phyloP scores from a whole-genome alignment of 2,113 vertebrate species.

The Trachemys scripta region DNA sequence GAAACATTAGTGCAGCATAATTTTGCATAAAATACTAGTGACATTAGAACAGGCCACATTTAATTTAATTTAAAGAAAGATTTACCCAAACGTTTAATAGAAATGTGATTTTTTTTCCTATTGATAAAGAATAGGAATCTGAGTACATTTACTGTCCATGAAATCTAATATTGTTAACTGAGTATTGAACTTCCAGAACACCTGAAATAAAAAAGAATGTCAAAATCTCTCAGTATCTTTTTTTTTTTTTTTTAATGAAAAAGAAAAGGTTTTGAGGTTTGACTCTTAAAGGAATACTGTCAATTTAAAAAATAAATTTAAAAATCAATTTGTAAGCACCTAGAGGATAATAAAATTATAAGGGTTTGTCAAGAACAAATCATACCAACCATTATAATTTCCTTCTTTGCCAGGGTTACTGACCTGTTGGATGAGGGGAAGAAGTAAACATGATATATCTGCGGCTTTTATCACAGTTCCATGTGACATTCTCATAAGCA shows the following conservation, averaged over 20 bases:
- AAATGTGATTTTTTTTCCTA: not conserved
- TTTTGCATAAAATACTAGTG: not conserved
- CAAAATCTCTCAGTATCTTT: not conserved
- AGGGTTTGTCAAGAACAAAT: not conserved
- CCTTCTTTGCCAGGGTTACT: not conserved
- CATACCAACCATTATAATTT: not conserved
- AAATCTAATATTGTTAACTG: not conserved
- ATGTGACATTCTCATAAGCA: not conserved
- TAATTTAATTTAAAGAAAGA: not conserved
- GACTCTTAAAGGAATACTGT: not conserved
- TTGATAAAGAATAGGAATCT: not conserved
- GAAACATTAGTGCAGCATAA: not conserved
- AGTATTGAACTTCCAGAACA: not conserved
- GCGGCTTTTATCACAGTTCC: not conserved
- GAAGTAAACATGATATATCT: not conserved
- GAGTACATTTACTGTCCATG: not conserved
- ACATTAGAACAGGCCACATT: not conserved
- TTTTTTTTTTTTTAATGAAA: not conserved
- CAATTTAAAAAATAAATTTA: not conserved
- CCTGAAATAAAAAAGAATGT: conserved; percentile 34
- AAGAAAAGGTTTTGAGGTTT: not conserved
- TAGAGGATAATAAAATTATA: not conserved
- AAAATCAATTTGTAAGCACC: not conserved
- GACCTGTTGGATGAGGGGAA: not conserved
- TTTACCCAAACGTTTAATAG: not conserved